Conservation (phyloP, 2,113 vertebrate genomes). For the Collichthys lucidus region DNA sequence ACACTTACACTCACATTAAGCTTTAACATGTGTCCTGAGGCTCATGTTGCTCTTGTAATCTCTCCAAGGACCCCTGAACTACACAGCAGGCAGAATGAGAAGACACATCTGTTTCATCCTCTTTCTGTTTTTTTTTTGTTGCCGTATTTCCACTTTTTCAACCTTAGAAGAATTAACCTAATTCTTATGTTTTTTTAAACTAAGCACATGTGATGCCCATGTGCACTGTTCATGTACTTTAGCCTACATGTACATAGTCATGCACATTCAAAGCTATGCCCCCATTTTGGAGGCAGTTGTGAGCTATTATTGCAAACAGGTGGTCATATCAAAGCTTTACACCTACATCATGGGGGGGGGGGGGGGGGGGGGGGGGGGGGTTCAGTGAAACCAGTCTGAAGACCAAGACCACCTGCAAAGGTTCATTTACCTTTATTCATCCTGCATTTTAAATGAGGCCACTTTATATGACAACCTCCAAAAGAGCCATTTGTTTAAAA, state of each 20-base stretch:
- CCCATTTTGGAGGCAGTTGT: too few species aligned
- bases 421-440: neutral
- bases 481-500: neutral
- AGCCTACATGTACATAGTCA: neutral
- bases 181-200: neutral
- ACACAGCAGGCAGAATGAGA: conserved; percentile 22
- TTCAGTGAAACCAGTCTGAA: neutral
- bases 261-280: too few species aligned
- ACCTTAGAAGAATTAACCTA: neutral
- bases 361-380: too few species aligned
- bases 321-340: neutral
- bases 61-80: conserved; percentile 13
- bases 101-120: neutral
- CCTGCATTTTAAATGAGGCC: neutral
- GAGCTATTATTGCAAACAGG: neutral
- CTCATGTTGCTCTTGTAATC: conserved; percentile 21
- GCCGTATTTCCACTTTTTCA: neutral
- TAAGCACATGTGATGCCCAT: neutral
- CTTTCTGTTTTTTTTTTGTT: neutral
- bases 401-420: neutral
- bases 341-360: too few species aligned
- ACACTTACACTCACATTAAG: conserved; percentile 11
- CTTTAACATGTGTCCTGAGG: conserved; percentile 30
- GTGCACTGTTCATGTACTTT: neutral
- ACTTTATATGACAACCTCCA: neutral